Evolutionary conservation across 1,140 invertebrate species (phyloP), one percentile per base, ranked within the genome.

Genomic region (Formica exsecta): DNA sequence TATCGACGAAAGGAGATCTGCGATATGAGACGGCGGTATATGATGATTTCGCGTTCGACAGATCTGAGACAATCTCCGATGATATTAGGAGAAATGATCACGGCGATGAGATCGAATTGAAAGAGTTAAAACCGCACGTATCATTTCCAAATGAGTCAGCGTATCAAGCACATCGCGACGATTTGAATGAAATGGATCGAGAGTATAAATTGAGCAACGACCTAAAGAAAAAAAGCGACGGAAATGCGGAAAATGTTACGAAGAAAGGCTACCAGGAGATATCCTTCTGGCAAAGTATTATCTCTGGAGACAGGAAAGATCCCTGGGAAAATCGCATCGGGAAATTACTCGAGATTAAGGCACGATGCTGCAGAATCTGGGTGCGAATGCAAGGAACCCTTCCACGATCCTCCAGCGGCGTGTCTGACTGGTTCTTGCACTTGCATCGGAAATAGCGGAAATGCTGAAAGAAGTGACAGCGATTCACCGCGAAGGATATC

Each of bases 201-300:
- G 79, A 91, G 8, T 91, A 89, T 73, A 79, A 64, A 44, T 65
- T 83, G 19, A 77, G 76, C 19, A 74, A 80, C 11, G 68, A 86
- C 44, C 64, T 91, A 19, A 87, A 80, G 66, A 65, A 29, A 62
- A 51, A 59, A 90, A 85, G 29, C 77, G 7, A 64, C 66, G 32
- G 51, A 16, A 11, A 7, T 5, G 13, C n/a, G 36, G 36, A 51
- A 36, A 36, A 9, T 19, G 8, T 66, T 59, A 77, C 11, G 80
- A 77, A 73, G 73, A n/a, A 66, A 68, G 41, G 81, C 80, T 62
- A 57, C 62, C 41, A 38, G 73, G 25, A 61, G 2, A 38, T 86
- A 90, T 73, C 75, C 87, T 38, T 70, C 65, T 1, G 83, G 62
- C 22, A 89, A 89, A 22, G 73, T 86, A 74, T 85, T 84, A 32